A percentile compares a stretch with the other conserved stretches of the same genome.
Conservation (phyloP, 2,888 invertebrate species). For the Cremastinae sp. region DNA sequence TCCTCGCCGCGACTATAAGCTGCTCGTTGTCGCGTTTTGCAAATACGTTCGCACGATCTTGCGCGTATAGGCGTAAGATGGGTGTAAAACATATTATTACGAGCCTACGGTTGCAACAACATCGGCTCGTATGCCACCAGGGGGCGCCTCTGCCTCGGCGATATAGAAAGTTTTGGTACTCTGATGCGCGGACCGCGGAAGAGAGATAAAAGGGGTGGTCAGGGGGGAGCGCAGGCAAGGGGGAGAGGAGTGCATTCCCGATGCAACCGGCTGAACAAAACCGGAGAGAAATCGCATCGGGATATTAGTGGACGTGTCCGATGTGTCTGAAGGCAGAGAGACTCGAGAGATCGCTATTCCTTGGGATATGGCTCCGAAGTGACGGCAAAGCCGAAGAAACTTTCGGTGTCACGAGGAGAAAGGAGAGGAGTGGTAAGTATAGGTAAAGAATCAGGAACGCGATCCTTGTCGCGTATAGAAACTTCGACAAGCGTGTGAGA, state of each 20-base stretch:
- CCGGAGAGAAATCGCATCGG: conserved; percentile 61
- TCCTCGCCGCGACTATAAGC: not conserved
- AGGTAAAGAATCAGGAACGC: no score
- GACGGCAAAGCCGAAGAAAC: conserved; percentile 25
- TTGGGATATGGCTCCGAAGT: conserved; percentile 40
- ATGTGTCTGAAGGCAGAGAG: conserved; percentile 8
- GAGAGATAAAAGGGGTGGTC: conserved; percentile 28
- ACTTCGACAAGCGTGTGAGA: conserved; percentile 10
- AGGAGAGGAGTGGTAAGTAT: conserved; percentile 28
- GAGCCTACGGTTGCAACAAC: conserved; percentile 52
- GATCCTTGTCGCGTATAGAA: conserved; percentile 37
- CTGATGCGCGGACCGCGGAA: conserved; percentile 10
- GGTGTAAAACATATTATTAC: conserved; percentile 56
- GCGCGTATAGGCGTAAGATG: conserved; percentile 28
- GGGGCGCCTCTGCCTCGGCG: conserved; percentile 29
- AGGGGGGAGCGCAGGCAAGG: conserved; percentile 8
- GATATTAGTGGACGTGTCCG: conserved; percentile 59
- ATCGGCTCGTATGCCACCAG: conserved; percentile 35
- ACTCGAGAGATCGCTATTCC: conserved; percentile 52
- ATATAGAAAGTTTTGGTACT: conserved; percentile 57
- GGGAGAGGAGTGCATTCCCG: conserved; percentile 33
- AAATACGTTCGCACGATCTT: conserved; percentile 1
- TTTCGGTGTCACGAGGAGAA: conserved; percentile 45
- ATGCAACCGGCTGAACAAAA: conserved; percentile 49
- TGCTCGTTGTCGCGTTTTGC: conserved; percentile 22